Evolutionary conservation across 1,140 invertebrate genomes (phyloP), one percentile per base, ranked within the genome.

Genomic region (Drosophila seguyi): DNA sequence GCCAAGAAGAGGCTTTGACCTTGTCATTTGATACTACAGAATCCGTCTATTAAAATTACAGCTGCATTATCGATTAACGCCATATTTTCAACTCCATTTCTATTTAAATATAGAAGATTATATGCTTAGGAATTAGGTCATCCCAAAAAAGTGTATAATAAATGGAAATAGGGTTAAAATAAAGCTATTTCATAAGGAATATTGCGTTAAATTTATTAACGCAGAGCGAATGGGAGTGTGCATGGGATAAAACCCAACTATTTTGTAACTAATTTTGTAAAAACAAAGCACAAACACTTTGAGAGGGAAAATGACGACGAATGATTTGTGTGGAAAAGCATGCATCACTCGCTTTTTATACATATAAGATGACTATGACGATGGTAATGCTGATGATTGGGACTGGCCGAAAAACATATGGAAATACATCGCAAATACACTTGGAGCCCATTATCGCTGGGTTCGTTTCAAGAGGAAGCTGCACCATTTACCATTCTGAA

Each of bases 381-480:
- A 31, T 36, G 41, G 14, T 44, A 41, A 61, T 34, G 29, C 0
- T 18, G 48, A 57, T 42, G 38, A 73, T 27, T 55, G 18, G 39
- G 6, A 18, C 41, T 36, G 36, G 20, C 25, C 36, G 34, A 45
- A 75, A 29, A 29, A 75, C 50, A 56, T 68, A 67, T 67, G 52
- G n/a, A 65, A 65, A 63, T 57, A 31, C 55, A 65, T 75, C 52
- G 11, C n/a, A n/a, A n/a, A 58, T 31, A 34, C 25, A 29, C 31
- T 20, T 48, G 61, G 31, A 31, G 10, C 53, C 34, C 45, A 52
- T 58, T 25, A 55, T 18, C 22, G 45, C 29, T 38, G 8, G 65
- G 16, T 44, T 69, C 31, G 45, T 38, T 53, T 34, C 73, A 44
- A 53, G 29, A 62, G 74, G 73, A 77, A 77, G 61, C 74, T 76